Conservation (phyloP, 2,113 vertebrate species). For the Acanthochromis polyacanthus region DNA sequence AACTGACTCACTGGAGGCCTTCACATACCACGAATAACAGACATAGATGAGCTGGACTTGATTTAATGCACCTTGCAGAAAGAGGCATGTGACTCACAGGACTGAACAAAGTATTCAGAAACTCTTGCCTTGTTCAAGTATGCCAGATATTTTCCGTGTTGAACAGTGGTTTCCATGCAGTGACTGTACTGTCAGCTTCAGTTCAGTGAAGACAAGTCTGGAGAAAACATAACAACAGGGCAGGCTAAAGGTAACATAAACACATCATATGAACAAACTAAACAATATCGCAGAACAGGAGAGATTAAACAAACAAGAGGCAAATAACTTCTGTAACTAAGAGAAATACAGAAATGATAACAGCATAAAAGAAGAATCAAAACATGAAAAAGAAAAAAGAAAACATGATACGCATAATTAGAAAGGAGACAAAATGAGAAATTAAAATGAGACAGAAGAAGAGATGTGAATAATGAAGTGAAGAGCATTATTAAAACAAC, state of each 20-base stretch:
- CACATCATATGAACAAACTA: background rate
- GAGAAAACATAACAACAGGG: background rate
- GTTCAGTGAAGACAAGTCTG: too few species aligned
- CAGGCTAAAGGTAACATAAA: background rate
- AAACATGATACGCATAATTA: background rate
- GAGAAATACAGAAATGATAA: background rate
- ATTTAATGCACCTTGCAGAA: constrained; percentile 19
- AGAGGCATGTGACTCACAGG: constrained; percentile 25
- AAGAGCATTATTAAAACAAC: too few species aligned
- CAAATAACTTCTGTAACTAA: background rate
- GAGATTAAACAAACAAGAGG: background rate
- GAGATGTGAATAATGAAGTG: background rate
- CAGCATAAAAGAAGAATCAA: background rate
- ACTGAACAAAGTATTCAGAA: constrained; percentile 35
- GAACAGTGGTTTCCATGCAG: background rate
- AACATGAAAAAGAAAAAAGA: background rate
- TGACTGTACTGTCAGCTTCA: too few species aligned
- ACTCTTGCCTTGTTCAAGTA: background rate
- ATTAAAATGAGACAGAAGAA: background rate
- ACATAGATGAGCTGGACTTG: constrained; percentile 13
- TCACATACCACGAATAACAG: constrained; percentile 52
- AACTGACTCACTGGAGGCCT: background rate
- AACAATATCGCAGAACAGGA: background rate
- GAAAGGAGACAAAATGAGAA: background rate
- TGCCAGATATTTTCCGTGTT: too few species aligned